A percentile compares a stretch with the other conserved stretches of the same genome.
phyloP scores from a whole-genome alignment of 2,888 invertebrate genomes.

The Drosophila subsilvestris region DNA sequence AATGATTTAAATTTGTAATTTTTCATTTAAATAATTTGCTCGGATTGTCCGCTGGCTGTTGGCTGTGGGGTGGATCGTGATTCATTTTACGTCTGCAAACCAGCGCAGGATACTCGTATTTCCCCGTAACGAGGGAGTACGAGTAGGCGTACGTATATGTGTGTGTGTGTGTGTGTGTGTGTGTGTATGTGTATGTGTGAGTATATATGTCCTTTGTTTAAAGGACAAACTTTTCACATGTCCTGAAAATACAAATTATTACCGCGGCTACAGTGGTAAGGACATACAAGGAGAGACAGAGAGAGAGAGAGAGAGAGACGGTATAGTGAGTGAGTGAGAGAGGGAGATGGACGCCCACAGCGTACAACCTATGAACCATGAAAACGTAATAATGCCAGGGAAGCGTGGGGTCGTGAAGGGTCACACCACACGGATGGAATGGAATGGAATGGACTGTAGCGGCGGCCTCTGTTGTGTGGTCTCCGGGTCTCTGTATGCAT shows the following conservation, averaged over 20 bases:
- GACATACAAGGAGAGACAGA: constrained; percentile 31
- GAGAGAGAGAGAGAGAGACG: constrained; percentile 38
- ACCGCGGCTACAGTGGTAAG: constrained; percentile 20
- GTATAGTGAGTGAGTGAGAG: constrained; percentile 30
- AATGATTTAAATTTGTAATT: constrained; percentile 46
- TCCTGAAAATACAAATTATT: constrained; percentile 51
- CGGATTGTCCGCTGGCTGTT: constrained; percentile 1
- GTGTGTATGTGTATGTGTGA: constrained; percentile 22
- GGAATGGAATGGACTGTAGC: neutral
- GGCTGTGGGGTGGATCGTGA: constrained; percentile 22
- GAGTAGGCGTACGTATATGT: too few species aligned
- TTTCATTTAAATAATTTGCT: constrained; percentile 69
- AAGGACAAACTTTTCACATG: constrained; percentile 73
- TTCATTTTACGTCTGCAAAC: constrained; percentile 19
- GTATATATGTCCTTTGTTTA: constrained; percentile 57
- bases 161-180: constrained; percentile 10
- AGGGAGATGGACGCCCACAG: constrained; percentile 55
- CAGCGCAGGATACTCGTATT: constrained; percentile 11
- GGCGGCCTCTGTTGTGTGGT: constrained; percentile 2
- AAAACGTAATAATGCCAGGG: constrained; percentile 70
- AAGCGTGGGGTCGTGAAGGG: neutral
- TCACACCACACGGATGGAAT: neutral
- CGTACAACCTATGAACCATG: constrained; percentile 73
- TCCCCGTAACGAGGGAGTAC: too few species aligned
- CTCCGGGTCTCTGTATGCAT: constrained; percentile 51